These are phyloP conservation scores for Discoglossus pictus DNA, from an alignment of 2,797 vertebrate species.

Conservation along the genomic window DNA sequence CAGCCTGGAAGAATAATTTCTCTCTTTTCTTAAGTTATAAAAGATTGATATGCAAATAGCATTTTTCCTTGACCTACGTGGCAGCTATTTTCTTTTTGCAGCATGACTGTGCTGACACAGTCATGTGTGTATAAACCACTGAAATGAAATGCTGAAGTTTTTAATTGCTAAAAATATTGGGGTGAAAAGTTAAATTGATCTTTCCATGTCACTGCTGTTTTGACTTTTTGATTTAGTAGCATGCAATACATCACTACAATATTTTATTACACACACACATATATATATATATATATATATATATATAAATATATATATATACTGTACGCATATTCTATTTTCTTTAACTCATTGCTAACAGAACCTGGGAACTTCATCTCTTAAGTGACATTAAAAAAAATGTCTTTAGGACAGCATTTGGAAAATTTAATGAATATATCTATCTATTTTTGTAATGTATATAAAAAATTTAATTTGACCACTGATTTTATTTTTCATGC, in stretches of 20 bases:
- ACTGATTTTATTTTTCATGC: no score
- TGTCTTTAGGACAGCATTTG: slow-evolving; percentile 35
- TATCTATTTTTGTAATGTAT: no score
- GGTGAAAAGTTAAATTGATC: no score
- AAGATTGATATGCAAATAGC: slow-evolving; percentile 42
- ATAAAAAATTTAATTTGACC: no score
- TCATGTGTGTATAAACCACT: slow-evolving; percentile 6
- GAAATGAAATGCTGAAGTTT: slow-evolving; percentile 3
- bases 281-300: no score
- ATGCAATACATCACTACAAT: no score
- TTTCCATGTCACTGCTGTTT: no score
- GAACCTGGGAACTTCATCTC: slow-evolving; percentile 24
- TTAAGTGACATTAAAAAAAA: slow-evolving; percentile 42
- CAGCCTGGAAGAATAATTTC: slow-evolving; percentile 24
- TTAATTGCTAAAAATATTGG: slow-evolving; percentile 24
- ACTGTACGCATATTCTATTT: slow-evolving; percentile 34
- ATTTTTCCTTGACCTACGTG: slow-evolving; percentile 19
- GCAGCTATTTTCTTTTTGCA: slow-evolving; percentile 1
- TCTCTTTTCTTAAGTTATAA: slow-evolving; percentile 20
- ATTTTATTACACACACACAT: no score
- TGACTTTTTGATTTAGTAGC: no score
- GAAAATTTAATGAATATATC: no score
- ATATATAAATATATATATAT: no score
- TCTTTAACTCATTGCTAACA: slow-evolving; percentile 16
- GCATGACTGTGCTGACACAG: slow-evolving; percentile 22